These are phyloP conservation scores for Cephus runcator DNA, from an alignment of 2,888 invertebrate genomes.

Conservation along the genomic window DNA sequence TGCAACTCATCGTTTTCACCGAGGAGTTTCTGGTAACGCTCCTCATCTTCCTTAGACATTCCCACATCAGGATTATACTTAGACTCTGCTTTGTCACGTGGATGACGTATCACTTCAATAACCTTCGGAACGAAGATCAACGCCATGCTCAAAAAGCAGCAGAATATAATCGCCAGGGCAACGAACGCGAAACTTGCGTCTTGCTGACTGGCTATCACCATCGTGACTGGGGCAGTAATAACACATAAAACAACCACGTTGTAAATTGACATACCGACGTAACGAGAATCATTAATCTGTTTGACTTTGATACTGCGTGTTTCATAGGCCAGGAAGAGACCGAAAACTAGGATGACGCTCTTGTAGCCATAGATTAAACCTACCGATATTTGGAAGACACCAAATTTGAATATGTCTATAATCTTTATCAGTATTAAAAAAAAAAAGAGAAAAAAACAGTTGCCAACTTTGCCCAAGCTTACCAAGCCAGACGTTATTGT, in stretches of 20 bases:
- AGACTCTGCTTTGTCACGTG: conserved; percentile 87
- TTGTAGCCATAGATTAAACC: conserved; percentile 97
- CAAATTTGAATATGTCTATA: background rate
- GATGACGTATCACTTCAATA: conserved; percentile 90
- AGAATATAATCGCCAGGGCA: conserved; percentile 95
- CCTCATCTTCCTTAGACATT: conserved; percentile 92
- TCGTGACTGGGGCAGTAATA: conserved; percentile 97
- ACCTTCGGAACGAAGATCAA: conserved; percentile 99
- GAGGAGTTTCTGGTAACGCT: conserved; percentile 90
- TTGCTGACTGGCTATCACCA: conserved; percentile 97
- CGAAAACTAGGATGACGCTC: conserved; percentile 95
- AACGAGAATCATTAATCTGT: conserved; percentile 97
- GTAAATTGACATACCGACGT: conserved; percentile 99
- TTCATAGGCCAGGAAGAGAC: conserved; percentile 97
- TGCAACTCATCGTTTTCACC: conserved; percentile 97
- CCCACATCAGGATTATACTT: conserved; percentile 87
- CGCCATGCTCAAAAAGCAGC: conserved; percentile 98
- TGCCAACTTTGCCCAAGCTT: conserved; percentile 48
- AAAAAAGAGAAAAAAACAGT: background rate
- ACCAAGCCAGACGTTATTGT: conserved; percentile 97
- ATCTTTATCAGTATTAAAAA: background rate
- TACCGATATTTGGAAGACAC: conserved; percentile 52
- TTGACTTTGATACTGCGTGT: conserved; percentile 96
- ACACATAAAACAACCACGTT: conserved; percentile 98
- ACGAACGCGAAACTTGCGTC: conserved; percentile 98